Evolutionary conservation across 1,140 invertebrate species (phyloP), one percentile per base, ranked within the genome.

Genomic region (Pseudomyrmex gracilis): DNA sequence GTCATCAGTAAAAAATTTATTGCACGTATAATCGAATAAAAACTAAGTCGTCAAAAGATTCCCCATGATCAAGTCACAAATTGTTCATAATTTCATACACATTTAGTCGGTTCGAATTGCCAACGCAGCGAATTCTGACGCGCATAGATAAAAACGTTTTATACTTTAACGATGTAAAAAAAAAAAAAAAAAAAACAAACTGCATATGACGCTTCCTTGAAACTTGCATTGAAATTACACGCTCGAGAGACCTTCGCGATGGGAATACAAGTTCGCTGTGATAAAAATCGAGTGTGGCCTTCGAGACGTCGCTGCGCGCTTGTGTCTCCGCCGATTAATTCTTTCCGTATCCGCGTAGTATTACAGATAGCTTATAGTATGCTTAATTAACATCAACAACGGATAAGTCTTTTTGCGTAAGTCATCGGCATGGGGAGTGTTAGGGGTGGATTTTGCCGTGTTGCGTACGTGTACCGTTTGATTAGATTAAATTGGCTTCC

Each of bases 381-480:
- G 83, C 82, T 89, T 89, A 87, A 89, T 86, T 89, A 91, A 87
- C 85, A 68, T 85, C 77, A 82, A 84, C 60, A 84, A 74, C 78
- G 70, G 89, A 91, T 88, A 89, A 78, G 70, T 84, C 66, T 66
- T 66, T 66, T 90, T 90, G 87, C 90, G 82, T 88, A 91, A 90
- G 83, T 73, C 24, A 47, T 68, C 76, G 82, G 82, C 86, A 83
- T 85, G 90, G 34, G 83, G 76, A n/a, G 58, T 83, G n/a, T 2
- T 66, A 34, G 9, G 34, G 43, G 58, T 70, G 51, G 22, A 71
- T 77, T 61, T 82, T 78, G 67, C 5, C 34, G 55, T 55, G 20
- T 49, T 45, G 45, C 13, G 10, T 22, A 8, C 20, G 12, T 66
- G 47, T 57, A 58, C 45, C 78, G 22, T 63, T 53, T 49, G 49